Evolutionary conservation across 2,888 invertebrate genomes (phyloP).

Genomic region (Drosophila quinaria): DNA sequence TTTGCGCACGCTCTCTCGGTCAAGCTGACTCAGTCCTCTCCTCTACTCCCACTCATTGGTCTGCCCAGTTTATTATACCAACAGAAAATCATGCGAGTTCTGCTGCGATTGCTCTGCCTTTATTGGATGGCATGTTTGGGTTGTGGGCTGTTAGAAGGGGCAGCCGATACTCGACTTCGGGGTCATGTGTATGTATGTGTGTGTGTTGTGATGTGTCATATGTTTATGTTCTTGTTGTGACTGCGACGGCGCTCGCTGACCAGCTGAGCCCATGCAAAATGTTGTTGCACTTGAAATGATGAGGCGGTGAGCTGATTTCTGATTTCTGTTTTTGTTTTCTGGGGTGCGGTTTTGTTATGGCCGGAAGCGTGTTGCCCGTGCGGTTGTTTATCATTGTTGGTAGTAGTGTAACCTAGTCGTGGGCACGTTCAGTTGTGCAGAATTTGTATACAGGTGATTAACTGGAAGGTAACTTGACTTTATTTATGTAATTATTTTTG

Average conservation of each 20-base stretch:
- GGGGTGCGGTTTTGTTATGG: conserved; percentile 62
- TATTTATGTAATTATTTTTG: neutral
- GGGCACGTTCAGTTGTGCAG: conserved; percentile 4
- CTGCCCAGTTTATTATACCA: conserved; percentile 72
- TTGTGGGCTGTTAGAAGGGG: conserved; percentile 5
- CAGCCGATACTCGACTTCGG: conserved; percentile 39
- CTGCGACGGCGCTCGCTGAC: conserved; percentile 41
- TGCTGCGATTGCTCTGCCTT: conserved; percentile 31
- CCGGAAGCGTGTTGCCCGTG: conserved; percentile 37
- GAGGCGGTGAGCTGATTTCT: conserved; percentile 20
- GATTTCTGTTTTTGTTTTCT: conserved; percentile 22
- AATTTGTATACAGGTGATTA: neutral
- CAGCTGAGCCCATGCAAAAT: conserved; percentile 42
- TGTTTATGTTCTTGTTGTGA: conserved; percentile 58
- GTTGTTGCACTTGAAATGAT: conserved; percentile 31
- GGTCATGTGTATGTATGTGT: conserved; percentile 46
- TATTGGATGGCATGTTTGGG: conserved; percentile 11
- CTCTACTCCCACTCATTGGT: conserved; percentile 46
- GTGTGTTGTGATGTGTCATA: conserved; percentile 57
- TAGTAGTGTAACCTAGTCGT: neutral
- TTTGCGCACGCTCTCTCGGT: conserved; percentile 62
- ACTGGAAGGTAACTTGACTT: neutral
- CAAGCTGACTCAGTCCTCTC: conserved; percentile 41
- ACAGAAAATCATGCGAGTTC: conserved; percentile 82
- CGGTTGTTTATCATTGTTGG: conserved; percentile 27